Percentiles rank a stretch among this genome's conserved stretches.
phyloP scores from a whole-genome alignment of 2,113 vertebrate species.

The Pituophis catenifer region DNA sequence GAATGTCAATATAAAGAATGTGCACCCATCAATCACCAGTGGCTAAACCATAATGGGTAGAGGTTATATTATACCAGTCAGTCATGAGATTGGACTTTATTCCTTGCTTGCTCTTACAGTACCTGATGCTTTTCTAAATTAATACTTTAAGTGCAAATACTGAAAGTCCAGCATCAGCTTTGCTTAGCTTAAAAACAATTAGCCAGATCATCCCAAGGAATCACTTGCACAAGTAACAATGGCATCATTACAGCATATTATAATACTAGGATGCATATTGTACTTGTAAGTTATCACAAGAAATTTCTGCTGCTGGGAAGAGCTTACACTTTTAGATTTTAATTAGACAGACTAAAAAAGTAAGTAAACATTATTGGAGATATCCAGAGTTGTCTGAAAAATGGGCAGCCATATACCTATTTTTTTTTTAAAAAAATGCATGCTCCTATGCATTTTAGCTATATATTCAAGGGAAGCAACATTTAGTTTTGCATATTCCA shows the following conservation, averaged over 20 bases:
- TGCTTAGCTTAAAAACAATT: background rate
- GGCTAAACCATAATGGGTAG: background rate
- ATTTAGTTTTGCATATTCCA: background rate
- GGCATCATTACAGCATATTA: background rate
- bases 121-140: background rate
- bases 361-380: background rate
- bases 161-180: background rate
- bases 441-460: background rate
- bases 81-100: background rate
- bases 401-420: background rate
- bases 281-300: background rate
- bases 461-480: background rate
- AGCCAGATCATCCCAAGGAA: background rate
- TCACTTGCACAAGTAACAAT: background rate
- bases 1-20: background rate
- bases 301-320: background rate
- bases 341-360: background rate
- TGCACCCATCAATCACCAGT: background rate
- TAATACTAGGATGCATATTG: background rate
- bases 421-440: background rate
- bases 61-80: background rate
- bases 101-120: background rate
- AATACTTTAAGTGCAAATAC: background rate
- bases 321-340: background rate
- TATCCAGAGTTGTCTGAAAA: background rate